Evolutionary conservation across 2,888 invertebrate genomes (phyloP).

Genomic region (Acholoe squamosa): DNA sequence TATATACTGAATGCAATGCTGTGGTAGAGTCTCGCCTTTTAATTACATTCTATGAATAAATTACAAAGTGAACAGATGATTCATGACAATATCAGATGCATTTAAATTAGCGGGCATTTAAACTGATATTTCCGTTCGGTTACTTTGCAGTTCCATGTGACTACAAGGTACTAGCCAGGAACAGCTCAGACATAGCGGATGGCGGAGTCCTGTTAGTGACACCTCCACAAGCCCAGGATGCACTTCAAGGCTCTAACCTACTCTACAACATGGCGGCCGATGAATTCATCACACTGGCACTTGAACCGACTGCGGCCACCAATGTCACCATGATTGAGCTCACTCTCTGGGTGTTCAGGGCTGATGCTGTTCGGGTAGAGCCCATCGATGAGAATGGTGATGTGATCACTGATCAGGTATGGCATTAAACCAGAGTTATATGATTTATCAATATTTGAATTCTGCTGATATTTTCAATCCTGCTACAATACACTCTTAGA

Average conservation of each 20-base stretch:
- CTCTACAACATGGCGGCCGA: background rate
- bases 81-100: too few species aligned
- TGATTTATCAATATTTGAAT: too few species aligned
- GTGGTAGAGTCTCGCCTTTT: too few species aligned
- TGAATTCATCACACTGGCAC: background rate
- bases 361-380: conserved; percentile 37
- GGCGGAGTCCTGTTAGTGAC: conserved; percentile 41
- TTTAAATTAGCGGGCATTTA: too few species aligned
- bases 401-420: background rate
- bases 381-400: conserved; percentile 42
- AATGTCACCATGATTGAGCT: conserved; percentile 40
- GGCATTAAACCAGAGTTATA: background rate
- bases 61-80: too few species aligned
- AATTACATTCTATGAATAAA: too few species aligned
- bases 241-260: conserved; percentile 26
- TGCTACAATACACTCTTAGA: too few species aligned
- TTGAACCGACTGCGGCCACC: background rate
- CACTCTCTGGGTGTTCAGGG: conserved; percentile 37
- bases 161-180: conserved; percentile 7
- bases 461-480: too few species aligned
- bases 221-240: conserved; percentile 11
- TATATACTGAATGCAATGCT: too few species aligned
- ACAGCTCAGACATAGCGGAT: background rate
- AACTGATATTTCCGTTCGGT: background rate
- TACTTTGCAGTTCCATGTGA: conserved; percentile 1